Evolutionary conservation across 2,888 invertebrate species (phyloP), one percentile per base, ranked within the genome.

Genomic region (Lasioglossum zephyrum): DNA sequence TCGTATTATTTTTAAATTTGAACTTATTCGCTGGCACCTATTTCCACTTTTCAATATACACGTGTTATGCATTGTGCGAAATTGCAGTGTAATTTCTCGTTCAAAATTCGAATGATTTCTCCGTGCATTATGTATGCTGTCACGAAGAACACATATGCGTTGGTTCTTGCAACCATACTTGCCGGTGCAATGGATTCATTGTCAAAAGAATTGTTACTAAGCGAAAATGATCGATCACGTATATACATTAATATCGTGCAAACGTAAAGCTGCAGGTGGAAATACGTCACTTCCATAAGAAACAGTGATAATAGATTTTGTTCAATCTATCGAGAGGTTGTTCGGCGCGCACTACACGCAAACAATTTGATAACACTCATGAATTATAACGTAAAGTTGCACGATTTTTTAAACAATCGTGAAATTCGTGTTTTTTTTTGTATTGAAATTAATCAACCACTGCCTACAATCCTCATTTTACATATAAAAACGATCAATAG

Each of bases 401-500:
- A 26, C 3, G 22, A 31, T 76, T 41, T 31, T 22, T 26, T 22
- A 47, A 63, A 44, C 44, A 63, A 13, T 47, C 22, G 26, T 22
- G 18, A 31, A 41, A 53, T n/a, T 69, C 9, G 0, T 9, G 18
- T 13, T 9, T 11, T 57, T n/a, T 47, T 66, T 36, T 36, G 36
- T 36, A n/a, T 5, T 4, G 9, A 16, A 41, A 60, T 22, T 22
- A 31, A 18, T 44, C 36, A 63, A 70, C 49, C 36, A n/a, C 36
- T 57, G 16, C 4, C 13, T 16, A 31, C 16, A 13, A 22, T 39
- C 31, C 16, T 79, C 39, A 76, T 63, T 76, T 76, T 69, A 26
- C 44, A 13, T 31, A 53, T 49, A 76, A 73, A 79, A 26, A 70
- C 41, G 79, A 85, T 79, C 75, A 66, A 85, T 84, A 84, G 75